Evolutionary conservation across 2,888 invertebrate genomes (phyloP).

Genomic region (Glaucopsyche alexis): DNA sequence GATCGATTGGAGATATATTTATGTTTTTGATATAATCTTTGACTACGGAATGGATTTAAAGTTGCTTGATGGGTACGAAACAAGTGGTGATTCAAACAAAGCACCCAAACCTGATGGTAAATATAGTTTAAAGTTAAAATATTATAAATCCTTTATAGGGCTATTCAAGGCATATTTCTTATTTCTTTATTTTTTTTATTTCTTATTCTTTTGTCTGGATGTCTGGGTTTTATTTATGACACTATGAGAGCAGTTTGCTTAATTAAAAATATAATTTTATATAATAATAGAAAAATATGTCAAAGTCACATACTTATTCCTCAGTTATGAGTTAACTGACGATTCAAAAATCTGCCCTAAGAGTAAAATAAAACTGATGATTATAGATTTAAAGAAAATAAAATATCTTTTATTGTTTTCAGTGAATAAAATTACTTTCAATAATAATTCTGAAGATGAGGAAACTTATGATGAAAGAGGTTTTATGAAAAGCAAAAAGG

Average conservation of each 20-base stretch:
- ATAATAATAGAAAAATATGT: too few relatives aligned
- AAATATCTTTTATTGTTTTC: slow-evolving; percentile 39
- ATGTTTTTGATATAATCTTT: slow-evolving; percentile 69
- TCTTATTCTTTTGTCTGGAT: too few relatives aligned
- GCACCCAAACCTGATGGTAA: slow-evolving; percentile 53
- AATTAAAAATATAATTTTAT: too few relatives aligned
- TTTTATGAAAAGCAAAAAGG: slow-evolving; percentile 50
- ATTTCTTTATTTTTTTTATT: too few relatives aligned
- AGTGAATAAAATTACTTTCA: slow-evolving; percentile 59
- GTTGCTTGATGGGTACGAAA: slow-evolving; percentile 57
- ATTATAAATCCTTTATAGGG: slow-evolving; percentile 11
- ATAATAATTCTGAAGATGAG: slow-evolving; percentile 50
- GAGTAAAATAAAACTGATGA: too few relatives aligned
- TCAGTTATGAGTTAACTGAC: too few relatives aligned
- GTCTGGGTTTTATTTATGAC: too few relatives aligned
- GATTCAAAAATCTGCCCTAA: too few relatives aligned
- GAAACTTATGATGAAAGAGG: slow-evolving; percentile 53
- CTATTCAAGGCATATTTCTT: too few relatives aligned
- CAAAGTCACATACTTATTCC: too few relatives aligned
- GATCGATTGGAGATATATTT: slow-evolving; percentile 71
- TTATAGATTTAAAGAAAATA: slow-evolving; percentile 22
- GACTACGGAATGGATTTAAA: slow-evolving; percentile 68
- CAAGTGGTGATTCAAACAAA: slow-evolving; percentile 29
- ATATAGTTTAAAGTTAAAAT: slow-evolving; percentile 31
- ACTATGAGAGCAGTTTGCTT: too few relatives aligned